phyloP scores from a whole-genome alignment of 2,888 invertebrate genomes.

The Heteromyza rotundicornis region DNA sequence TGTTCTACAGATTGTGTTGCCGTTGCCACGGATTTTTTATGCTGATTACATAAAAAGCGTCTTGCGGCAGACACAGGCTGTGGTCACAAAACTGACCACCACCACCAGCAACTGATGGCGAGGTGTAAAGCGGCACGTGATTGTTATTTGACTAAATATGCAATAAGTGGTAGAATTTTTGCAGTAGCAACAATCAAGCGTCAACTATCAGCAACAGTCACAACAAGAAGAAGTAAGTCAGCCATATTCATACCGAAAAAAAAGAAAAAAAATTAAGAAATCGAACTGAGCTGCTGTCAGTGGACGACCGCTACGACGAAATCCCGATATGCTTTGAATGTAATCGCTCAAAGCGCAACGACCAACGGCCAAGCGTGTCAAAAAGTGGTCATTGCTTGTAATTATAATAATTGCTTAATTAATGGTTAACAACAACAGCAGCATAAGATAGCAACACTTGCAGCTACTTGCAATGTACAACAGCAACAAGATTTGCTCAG shows the following conservation, averaged over 20 bases:
- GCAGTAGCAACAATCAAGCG: conserved; percentile 39
- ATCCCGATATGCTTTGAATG: not conserved
- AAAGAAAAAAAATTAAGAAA: conserved; percentile 6
- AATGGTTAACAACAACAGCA: conserved; percentile 44
- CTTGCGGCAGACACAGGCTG: not conserved
- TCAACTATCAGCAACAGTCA: conserved; percentile 25
- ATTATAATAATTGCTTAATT: conserved; percentile 55
- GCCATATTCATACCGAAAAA: not conserved
- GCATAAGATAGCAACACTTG: conserved; percentile 18
- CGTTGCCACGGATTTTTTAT: conserved; percentile 42
- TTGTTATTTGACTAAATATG: conserved; percentile 38
- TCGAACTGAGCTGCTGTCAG: not conserved
- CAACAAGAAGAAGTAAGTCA: conserved; percentile 30
- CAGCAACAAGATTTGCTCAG: conserved; percentile 6
- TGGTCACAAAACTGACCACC: not conserved
- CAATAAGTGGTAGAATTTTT: conserved; percentile 28
- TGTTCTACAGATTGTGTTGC: conserved; percentile 35
- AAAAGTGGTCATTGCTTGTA: conserved; percentile 54
- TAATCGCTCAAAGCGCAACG: conserved; percentile 1
- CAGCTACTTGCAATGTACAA: conserved; percentile 13
- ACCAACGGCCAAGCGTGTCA: conserved; percentile 48
- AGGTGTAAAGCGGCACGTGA: conserved; percentile 44
- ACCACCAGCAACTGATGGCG: conserved; percentile 5
- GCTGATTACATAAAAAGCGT: conserved; percentile 47
- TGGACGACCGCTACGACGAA: not conserved